Evolutionary conservation across 2,888 invertebrate species (phyloP), one percentile per base, ranked within the genome.

Genomic region (Lithophane leautieri): DNA sequence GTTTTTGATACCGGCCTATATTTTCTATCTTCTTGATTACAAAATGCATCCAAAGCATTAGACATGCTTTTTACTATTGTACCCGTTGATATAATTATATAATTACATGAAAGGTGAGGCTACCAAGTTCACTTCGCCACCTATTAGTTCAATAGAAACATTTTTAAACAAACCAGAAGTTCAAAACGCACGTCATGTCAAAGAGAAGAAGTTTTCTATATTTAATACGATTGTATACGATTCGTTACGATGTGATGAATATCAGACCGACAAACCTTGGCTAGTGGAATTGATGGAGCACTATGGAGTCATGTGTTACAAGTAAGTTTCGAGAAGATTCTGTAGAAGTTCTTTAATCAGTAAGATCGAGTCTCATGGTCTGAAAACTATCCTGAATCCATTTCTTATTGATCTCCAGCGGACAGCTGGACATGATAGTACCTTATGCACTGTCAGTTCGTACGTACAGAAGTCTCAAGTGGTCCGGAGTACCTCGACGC

Each of bases 261-360:
- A 22, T 34, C n/a, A 14, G 19, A 73, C 73, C 7, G 73, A 40
- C 25, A 73, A 73, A 58, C 73, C 56, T 25, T 73, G 73, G 73
- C 34, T 86, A 14, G 87, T 87, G 54, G 79, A 83, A 60, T 34
- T 88, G 12, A 12, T 88, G 16, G 87, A 87, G 25, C 75, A 88
- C 25, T 88, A 88, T 56, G 83, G 82, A 54, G 85, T 88, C 14
- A 68, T 88, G 78, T 78, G 83, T 70, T 88, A 85, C 34, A 73
- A 73, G 73, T 73, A 47, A 58, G 73, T 58, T 72, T 34, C 2
- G 1, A 4, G 4, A 56, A 70, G 2, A 47, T 47, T 19, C 16
- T 19, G 34, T 8, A n/a, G 16, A 47, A n/a, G 8, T 70, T 22
- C 1, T 19, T 25, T n/a, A 25, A 40, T 25, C 11, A 19, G 9